Conservation (phyloP, 1,140 invertebrate genomes). For the Drosophila pseudoananassae region DNA sequence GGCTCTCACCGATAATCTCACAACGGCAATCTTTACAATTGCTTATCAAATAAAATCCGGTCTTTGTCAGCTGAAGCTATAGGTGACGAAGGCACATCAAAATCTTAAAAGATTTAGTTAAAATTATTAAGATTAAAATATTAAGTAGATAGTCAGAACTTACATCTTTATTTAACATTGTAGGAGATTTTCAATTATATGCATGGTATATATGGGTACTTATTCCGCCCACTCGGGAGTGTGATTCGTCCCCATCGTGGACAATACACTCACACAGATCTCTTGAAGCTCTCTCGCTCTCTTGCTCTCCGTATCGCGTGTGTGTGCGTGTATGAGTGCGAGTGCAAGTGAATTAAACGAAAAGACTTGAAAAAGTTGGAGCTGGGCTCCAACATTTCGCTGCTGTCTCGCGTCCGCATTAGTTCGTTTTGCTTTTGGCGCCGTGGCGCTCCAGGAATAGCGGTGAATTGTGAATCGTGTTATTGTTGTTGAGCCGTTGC, state of each 20-base stretch:
- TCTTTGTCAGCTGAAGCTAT: neutral
- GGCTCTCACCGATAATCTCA: slow-evolving; percentile 1
- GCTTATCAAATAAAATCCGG: slow-evolving; percentile 49
- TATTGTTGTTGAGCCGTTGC: slow-evolving; percentile 7
- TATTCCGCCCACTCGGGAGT: neutral
- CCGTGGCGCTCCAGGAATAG: slow-evolving; percentile 71
- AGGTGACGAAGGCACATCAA: too few relatives aligned
- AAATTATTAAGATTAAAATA: too few relatives aligned
- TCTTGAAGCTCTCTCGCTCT: slow-evolving; percentile 29
- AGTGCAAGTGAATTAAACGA: slow-evolving; percentile 78
- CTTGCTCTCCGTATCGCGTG: slow-evolving; percentile 10
- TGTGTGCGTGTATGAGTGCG: slow-evolving; percentile 31
- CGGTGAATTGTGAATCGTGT: slow-evolving; percentile 45
- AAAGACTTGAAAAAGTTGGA: slow-evolving; percentile 79
- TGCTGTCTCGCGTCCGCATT: slow-evolving; percentile 64
- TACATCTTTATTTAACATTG: too few relatives aligned
- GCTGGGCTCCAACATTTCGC: slow-evolving; percentile 73
- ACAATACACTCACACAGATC: too few relatives aligned
- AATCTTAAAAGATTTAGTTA: too few relatives aligned
- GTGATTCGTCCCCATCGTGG: neutral
- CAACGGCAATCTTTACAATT: slow-evolving; percentile 53
- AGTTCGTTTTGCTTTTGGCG: slow-evolving; percentile 68
- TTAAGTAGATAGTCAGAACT: too few relatives aligned
- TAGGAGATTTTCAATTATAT: too few relatives aligned
- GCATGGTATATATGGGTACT: neutral